Evolutionary conservation across 2,888 invertebrate genomes (phyloP).

Genomic region (Drosophila emarginata): DNA sequence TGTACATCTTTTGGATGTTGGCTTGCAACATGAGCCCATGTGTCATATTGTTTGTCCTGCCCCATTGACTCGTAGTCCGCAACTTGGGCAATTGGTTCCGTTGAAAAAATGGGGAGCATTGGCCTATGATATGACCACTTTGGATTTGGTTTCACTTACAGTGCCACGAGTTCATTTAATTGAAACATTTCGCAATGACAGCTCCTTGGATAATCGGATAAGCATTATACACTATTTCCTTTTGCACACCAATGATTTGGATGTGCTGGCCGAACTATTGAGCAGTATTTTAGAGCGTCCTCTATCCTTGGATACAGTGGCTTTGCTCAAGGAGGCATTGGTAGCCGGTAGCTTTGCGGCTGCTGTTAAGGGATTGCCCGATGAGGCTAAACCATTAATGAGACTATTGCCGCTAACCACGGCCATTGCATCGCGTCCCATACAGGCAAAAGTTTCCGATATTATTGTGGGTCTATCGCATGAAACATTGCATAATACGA

Average conservation of each 20-base stretch:
- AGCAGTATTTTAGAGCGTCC: constrained; percentile 86
- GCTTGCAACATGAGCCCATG: constrained; percentile 91
- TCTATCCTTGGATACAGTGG: constrained; percentile 84
- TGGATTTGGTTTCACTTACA: constrained; percentile 88
- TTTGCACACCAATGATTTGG: constrained; percentile 89
- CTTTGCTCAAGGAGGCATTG: constrained; percentile 90
- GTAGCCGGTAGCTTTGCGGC: constrained; percentile 89
- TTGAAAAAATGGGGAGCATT: constrained; percentile 81
- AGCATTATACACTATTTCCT: constrained; percentile 92
- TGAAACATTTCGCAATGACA: constrained; percentile 87
- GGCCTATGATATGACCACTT: constrained; percentile 86
- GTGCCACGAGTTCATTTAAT: constrained; percentile 87
- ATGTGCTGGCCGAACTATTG: constrained; percentile 88
- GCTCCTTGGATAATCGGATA: constrained; percentile 87
- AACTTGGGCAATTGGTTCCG: constrained; percentile 86
- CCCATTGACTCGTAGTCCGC: constrained; percentile 80
- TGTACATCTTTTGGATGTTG: constrained; percentile 92
- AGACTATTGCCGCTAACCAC: constrained; percentile 89
- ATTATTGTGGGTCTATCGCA: constrained; percentile 87
- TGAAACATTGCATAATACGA: constrained; percentile 91
- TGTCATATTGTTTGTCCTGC: constrained; percentile 89
- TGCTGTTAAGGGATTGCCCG: constrained; percentile 88
- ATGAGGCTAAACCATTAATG: constrained; percentile 88
- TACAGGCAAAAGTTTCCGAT: constrained; percentile 82
- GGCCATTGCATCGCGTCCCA: constrained; percentile 78